These are phyloP conservation scores for Hylomyscus alleni DNA, from an alignment of 2,797 vertebrate species.

Conservation along the genomic window DNA sequence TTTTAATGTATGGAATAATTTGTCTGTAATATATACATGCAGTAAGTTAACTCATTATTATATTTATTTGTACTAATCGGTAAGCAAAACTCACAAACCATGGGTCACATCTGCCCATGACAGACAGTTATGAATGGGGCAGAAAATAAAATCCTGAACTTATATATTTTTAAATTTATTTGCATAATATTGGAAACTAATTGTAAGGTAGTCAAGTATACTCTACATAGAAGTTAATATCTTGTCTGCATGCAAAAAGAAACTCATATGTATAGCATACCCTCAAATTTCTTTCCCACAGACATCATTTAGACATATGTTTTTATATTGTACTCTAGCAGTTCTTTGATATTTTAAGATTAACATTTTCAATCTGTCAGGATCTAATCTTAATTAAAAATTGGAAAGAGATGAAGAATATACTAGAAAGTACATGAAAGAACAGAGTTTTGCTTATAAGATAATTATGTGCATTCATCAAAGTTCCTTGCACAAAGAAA, in stretches of 20 bases:
- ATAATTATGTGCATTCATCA: not conserved
- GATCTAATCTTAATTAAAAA: conserved; percentile 13
- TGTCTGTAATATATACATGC: not conserved
- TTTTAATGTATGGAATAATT: too few species aligned
- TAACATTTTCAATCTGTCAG: not conserved
- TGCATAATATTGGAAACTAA: not conserved
- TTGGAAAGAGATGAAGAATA: not conserved
- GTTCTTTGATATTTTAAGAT: not conserved
- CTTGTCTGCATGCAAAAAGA: not conserved
- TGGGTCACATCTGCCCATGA: not conserved
- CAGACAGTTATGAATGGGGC: too few species aligned
- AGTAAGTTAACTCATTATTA: not conserved
- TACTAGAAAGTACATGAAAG: not conserved
- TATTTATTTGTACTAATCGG: not conserved
- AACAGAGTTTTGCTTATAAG: not conserved
- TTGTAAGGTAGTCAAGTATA: not conserved
- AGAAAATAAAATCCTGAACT: not conserved
- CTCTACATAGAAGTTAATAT: not conserved
- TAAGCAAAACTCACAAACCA: too few species aligned
- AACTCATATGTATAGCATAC: not conserved
- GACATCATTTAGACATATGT: not conserved
- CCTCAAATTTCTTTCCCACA: not conserved
- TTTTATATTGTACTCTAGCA: not conserved
- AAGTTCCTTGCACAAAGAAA: not conserved
- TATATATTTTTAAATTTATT: not conserved